Evolutionary conservation across 2,797 vertebrate species (phyloP).

Genomic region (Ctenosaura bakeri): DNA sequence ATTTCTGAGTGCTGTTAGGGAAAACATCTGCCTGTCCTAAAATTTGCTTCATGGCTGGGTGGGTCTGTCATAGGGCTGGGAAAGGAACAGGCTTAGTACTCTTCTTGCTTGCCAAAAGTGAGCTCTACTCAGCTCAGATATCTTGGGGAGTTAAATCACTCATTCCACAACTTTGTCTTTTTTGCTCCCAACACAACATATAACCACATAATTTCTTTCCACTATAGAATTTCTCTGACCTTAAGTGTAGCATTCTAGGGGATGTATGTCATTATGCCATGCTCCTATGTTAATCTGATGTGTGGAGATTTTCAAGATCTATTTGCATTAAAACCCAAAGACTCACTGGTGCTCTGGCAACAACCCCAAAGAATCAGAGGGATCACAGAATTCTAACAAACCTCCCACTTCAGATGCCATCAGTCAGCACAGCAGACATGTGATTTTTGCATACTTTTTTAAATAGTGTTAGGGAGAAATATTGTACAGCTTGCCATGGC

Average conservation of each 20-base stretch:
- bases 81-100: not conserved
- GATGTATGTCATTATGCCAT: not conserved
- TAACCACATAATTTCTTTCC: not conserved
- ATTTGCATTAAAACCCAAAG: not conserved
- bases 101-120: conserved; percentile 4
- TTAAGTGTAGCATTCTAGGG: not conserved
- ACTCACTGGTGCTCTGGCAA: not conserved
- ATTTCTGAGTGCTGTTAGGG: not conserved
- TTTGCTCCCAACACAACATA: not conserved
- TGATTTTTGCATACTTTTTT: not conserved
- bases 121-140: conserved; percentile 18
- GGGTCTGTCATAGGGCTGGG: not conserved
- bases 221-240: not conserved
- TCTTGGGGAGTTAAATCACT: conserved; percentile 1
- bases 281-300: not conserved
- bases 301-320: not conserved
- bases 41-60: not conserved
- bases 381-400: not conserved
- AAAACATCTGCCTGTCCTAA: conserved; percentile 9
- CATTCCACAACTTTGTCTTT: conserved; percentile 8
- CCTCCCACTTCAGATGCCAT: not conserved
- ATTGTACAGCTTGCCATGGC: not conserved
- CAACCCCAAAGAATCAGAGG: not conserved
- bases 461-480: not conserved
- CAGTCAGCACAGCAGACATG: not conserved